A percentile compares a stretch with the other conserved stretches of the same genome.
phyloP scores from a whole-genome alignment of 30 jellyfish, hydroid and myxozoan species.

The Pelagia noctiluca region DNA sequence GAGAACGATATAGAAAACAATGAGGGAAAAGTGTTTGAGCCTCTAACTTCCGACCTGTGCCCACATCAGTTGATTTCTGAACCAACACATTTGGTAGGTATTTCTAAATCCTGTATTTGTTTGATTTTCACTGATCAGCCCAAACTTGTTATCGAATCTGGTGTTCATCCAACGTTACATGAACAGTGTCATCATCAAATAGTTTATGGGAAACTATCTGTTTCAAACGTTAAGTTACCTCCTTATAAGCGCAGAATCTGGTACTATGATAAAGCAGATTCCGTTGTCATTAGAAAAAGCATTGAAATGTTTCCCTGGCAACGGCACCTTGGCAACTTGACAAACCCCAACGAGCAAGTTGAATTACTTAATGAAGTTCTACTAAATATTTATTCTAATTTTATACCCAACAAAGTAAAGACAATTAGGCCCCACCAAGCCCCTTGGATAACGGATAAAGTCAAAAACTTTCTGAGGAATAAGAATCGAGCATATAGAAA shows the following conservation, averaged over 20 bases:
- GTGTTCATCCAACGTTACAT: slow-evolving; percentile 23
- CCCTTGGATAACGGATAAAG: slow-evolving; percentile 34
- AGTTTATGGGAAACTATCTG: too few relatives aligned
- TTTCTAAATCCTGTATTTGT: slow-evolving; percentile 16
- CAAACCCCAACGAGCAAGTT: slow-evolving; percentile 18
- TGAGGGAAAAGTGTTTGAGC: slow-evolving; percentile 55
- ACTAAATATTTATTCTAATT: slow-evolving; percentile 13
- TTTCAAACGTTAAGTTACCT: not conserved
- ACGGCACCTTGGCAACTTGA: slow-evolving; percentile 17
- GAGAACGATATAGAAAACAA: slow-evolving; percentile 50
- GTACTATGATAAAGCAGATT: slow-evolving; percentile 42
- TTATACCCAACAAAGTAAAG: slow-evolving; percentile 20
- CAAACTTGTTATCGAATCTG: slow-evolving; percentile 19
- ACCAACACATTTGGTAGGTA: slow-evolving; percentile 48
- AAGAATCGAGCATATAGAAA: slow-evolving; percentile 3
- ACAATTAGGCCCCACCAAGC: slow-evolving; percentile 23
- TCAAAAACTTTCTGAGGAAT: slow-evolving; percentile 9
- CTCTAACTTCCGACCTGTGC: slow-evolving; percentile 50
- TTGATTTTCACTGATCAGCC: too few relatives aligned
- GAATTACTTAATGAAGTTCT: slow-evolving; percentile 9
- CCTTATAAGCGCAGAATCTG: slow-evolving; percentile 46
- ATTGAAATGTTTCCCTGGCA: slow-evolving; percentile 61
- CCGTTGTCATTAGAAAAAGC: slow-evolving; percentile 31
- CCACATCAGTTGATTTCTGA: slow-evolving; percentile 54
- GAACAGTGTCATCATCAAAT: too few relatives aligned